Percentiles rank a stretch among this genome's conserved stretches.
These are phyloP conservation scores for Heliocidaris tuberculata DNA, from an alignment of 35 echinoderm and acorn worm species.

Conservation along the genomic window DNA sequence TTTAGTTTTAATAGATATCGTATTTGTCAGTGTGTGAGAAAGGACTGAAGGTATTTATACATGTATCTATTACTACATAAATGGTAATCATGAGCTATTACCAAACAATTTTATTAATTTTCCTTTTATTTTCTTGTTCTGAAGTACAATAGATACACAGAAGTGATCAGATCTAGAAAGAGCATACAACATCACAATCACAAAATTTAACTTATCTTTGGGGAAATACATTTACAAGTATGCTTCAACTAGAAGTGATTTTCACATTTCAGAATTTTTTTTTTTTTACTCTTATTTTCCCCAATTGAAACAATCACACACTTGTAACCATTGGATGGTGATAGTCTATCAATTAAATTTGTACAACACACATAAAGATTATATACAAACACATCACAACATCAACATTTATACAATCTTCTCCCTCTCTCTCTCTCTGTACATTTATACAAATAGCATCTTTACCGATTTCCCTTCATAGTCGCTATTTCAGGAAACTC, in stretches of 20 bases:
- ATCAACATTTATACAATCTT: background rate
- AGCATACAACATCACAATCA: background rate
- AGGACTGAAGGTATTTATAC: background rate
- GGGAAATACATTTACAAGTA: background rate
- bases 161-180: background rate
- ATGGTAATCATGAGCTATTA: background rate
- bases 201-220: background rate
- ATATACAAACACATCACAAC: background rate
- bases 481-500: background rate
- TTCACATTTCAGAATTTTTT: background rate
- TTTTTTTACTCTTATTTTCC: background rate
- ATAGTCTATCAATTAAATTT: background rate
- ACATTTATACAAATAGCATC: background rate
- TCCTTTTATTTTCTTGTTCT: background rate
- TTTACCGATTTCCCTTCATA: background rate
- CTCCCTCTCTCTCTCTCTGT: background rate
- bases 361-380: background rate
- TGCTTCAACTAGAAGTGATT: background rate
- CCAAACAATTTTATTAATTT: background rate
- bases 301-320: background rate
- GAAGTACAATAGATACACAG: too few relatives aligned
- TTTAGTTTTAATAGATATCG: too few relatives aligned
- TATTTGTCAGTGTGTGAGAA: background rate
- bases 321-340: constrained; percentile 8
- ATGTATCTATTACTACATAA: background rate